phyloP scores from a whole-genome alignment of 2,888 invertebrate species.

The Chamaedrilus cognettii region DNA sequence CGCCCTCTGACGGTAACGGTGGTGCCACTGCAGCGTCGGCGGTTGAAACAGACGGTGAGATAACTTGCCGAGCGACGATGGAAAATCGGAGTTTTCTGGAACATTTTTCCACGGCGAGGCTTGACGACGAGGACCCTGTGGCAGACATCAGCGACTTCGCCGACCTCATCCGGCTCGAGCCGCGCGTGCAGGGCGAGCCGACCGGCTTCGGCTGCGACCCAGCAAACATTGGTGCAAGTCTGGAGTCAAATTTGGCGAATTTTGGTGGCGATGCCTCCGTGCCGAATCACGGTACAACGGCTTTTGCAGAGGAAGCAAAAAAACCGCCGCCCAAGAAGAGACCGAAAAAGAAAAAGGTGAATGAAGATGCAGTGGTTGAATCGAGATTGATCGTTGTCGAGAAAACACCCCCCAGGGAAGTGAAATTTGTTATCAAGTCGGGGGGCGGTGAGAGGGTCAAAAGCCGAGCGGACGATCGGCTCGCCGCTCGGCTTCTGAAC shows the following conservation, averaged over 20 bases:
- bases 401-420: not conserved
- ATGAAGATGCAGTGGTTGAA: not conserved
- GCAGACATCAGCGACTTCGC: conserved; percentile 26
- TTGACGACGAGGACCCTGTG: conserved; percentile 11
- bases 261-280: too few relatives aligned
- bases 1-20: not conserved
- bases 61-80: too few relatives aligned
- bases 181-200: not conserved
- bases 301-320: too few relatives aligned
- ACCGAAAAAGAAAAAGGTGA: not conserved
- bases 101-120: not conserved
- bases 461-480: not conserved
- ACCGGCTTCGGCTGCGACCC: too few relatives aligned
- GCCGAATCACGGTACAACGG: too few relatives aligned
- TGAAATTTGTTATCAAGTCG: conserved; percentile 3
- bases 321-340: not conserved
- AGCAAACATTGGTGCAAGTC: not conserved
- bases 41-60: too few relatives aligned
- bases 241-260: not conserved
- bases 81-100: conserved; percentile 3
- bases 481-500: not conserved
- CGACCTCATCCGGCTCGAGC: conserved; percentile 29
- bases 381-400: not conserved
- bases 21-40: not conserved
- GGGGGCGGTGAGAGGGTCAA: not conserved